A percentile compares a stretch with the other conserved stretches of the same genome.
Conservation (phyloP, 2,888 invertebrate species). For the Ephialtes manifestator region DNA sequence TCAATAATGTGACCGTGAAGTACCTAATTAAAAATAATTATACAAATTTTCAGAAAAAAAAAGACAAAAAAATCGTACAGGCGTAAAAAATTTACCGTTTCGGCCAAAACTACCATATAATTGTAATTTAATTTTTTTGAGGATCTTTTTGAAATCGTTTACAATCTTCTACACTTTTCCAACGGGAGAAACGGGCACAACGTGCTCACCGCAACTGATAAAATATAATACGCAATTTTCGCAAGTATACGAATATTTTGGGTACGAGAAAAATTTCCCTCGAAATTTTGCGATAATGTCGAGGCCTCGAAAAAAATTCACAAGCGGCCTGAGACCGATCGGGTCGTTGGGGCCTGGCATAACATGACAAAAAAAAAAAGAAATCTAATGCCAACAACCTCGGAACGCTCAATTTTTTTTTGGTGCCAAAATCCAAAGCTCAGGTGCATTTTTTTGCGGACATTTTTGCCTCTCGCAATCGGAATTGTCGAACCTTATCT, state of each 20-base stretch:
- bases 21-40: too few species aligned
- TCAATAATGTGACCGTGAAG: too few species aligned
- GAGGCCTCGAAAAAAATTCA: constrained; percentile 62
- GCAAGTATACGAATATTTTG: constrained; percentile 7
- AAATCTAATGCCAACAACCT: constrained; percentile 48
- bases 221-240: constrained; percentile 31
- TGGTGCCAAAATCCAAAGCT: constrained; percentile 48
- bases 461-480: constrained; percentile 50
- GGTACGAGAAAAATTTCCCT: constrained; percentile 19
- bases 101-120: too few species aligned
- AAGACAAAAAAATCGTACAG: too few species aligned
- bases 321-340: constrained; percentile 64
- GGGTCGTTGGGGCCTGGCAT: constrained; percentile 62
- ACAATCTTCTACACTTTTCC: constrained; percentile 9
- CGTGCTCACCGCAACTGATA: constrained; percentile 33
- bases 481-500: constrained; percentile 88
- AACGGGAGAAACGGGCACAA: constrained; percentile 16
- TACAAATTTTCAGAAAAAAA: too few species aligned
- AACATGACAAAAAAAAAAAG: constrained; percentile 31
- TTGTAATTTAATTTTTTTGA: too few species aligned
- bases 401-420: constrained; percentile 33
- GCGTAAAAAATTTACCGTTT: too few species aligned
- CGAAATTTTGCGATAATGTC: constrained; percentile 58
- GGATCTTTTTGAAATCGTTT: constrained; percentile 8
- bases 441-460: constrained; percentile 44